phyloP scores from a whole-genome alignment of 2,888 invertebrate species.

The Neoaliturus tenellus region DNA sequence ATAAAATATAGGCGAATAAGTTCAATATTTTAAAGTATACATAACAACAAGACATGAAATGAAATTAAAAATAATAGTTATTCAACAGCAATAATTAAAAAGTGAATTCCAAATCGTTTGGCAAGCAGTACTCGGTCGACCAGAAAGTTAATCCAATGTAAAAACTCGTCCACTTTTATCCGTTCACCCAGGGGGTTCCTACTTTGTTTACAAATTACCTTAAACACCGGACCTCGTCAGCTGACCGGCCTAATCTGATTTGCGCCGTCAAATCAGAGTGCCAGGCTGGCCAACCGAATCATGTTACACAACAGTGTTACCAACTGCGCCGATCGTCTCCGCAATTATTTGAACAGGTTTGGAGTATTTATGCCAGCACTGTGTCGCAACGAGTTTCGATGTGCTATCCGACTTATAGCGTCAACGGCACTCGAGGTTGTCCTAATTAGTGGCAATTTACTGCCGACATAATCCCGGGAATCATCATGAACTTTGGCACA shows the following conservation, averaged over 20 bases:
- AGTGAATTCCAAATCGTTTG: too few relatives aligned
- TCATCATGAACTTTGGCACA: not conserved
- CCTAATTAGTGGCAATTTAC: not conserved
- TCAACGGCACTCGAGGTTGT: conserved; percentile 20
- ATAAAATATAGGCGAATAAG: too few relatives aligned
- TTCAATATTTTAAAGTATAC: too few relatives aligned
- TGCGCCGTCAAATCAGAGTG: not conserved
- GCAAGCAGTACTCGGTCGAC: too few relatives aligned
- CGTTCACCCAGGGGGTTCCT: not conserved
- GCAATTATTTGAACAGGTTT: conserved; percentile 52
- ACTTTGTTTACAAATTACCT: conserved; percentile 25
- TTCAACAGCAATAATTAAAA: too few relatives aligned
- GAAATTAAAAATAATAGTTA: too few relatives aligned
- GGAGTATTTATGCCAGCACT: conserved; percentile 38
- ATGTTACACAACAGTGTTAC: conserved; percentile 11
- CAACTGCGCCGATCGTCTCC: conserved; percentile 4
- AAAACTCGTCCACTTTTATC: not conserved
- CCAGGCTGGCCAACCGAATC: conserved; percentile 1
- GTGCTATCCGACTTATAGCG: conserved; percentile 38
- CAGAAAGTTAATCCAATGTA: too few relatives aligned
- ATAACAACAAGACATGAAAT: too few relatives aligned
- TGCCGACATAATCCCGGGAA: not conserved
- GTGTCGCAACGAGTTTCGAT: conserved; percentile 41
- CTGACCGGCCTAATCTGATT: not conserved
- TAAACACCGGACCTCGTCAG: not conserved